Evolutionary conservation across 2,797 vertebrate genomes (phyloP).

Genomic region (Hapalemur alaotrensis): DNA sequence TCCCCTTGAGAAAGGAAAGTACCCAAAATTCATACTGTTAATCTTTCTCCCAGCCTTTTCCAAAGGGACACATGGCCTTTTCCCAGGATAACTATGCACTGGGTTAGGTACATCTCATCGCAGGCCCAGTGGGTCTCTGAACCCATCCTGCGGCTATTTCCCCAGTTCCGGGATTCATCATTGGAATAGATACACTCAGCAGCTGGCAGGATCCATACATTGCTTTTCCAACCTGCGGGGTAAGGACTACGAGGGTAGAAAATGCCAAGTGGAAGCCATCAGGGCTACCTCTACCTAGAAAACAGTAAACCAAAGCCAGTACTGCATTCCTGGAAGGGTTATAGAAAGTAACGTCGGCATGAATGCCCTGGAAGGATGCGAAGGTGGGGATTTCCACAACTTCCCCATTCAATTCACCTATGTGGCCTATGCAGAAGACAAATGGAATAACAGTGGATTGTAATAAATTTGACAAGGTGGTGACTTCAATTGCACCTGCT

Average conservation of each 20-base stretch:
- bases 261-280: neutral
- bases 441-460: neutral
- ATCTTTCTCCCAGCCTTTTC: neutral
- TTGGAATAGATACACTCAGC: neutral
- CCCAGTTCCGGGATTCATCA: neutral
- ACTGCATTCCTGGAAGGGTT: neutral
- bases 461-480: neutral
- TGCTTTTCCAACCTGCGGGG: neutral
- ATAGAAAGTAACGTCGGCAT: neutral
- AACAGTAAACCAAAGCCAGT: neutral
- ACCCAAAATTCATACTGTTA: neutral
- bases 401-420: neutral
- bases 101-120: neutral
- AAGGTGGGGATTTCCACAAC: neutral
- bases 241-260: neutral
- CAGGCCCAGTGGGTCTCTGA: neutral
- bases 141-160: neutral
- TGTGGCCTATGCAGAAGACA: neutral
- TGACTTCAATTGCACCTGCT: neutral
- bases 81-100: neutral
- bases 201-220: neutral
- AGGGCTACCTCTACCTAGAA: neutral
- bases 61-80: neutral
- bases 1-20: neutral
- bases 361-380: neutral